Evolutionary conservation across 2,113 vertebrate genomes (phyloP).

Genomic region (Macquaria ambigua): DNA sequence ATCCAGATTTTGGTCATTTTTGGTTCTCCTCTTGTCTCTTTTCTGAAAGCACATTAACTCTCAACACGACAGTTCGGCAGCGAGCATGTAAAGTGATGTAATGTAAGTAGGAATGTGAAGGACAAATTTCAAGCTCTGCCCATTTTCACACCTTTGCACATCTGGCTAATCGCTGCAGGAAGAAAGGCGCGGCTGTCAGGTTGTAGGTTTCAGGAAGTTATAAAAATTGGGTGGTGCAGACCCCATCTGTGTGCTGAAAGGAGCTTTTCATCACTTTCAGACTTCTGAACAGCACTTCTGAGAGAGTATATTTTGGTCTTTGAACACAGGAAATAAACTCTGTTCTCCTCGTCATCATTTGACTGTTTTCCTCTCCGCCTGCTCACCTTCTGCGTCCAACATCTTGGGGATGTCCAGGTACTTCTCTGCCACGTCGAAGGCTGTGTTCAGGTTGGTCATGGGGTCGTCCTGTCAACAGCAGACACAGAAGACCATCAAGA

Average conservation of each 20-base stretch:
- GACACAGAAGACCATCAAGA: constrained; percentile 2
- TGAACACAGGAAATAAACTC: neutral
- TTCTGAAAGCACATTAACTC: neutral
- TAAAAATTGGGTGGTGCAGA: neutral
- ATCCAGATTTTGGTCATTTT: neutral
- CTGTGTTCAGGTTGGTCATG: constrained; percentile 94
- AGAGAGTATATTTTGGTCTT: constrained; percentile 20
- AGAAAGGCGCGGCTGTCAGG: neutral
- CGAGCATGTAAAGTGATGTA: neutral
- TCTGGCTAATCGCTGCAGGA: neutral
- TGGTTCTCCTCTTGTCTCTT: neutral
- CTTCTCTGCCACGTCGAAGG: constrained; percentile 95
- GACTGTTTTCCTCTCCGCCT: neutral
- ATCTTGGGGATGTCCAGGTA: constrained; percentile 96
- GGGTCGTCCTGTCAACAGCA: constrained; percentile 88
- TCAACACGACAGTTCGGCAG: neutral
- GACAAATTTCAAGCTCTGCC: neutral
- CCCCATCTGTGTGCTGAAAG: neutral
- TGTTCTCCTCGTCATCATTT: neutral
- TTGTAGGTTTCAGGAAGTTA: neutral
- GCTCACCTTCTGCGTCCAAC: constrained; percentile 95
- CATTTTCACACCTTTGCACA: constrained; percentile 25
- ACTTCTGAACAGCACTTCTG: neutral
- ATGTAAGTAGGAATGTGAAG: neutral
- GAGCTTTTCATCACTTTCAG: neutral